These are phyloP conservation scores for Athetis lepigone DNA, from an alignment of 2,888 invertebrate genomes.

Conservation along the genomic window DNA sequence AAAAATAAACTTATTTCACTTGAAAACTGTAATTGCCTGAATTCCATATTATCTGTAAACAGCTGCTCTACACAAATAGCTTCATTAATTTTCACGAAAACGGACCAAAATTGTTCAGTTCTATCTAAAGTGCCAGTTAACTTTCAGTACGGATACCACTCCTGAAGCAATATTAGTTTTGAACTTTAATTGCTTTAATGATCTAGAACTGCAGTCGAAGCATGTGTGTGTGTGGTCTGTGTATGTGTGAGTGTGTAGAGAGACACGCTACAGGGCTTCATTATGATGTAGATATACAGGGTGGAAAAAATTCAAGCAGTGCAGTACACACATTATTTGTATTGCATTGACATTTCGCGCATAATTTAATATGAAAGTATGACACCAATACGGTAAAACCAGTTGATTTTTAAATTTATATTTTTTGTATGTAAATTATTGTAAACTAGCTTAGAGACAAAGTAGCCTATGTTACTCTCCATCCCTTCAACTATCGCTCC, in stretches of 20 bases:
- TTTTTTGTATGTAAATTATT: too few species aligned
- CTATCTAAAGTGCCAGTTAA: slow-evolving; percentile 21
- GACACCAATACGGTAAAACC: too few species aligned
- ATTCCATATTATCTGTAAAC: too few species aligned
- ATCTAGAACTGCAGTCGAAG: slow-evolving; percentile 31
- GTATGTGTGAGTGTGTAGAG: neutral
- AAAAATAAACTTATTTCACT: too few species aligned
- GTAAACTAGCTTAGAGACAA: too few species aligned
- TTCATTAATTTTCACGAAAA: slow-evolving; percentile 19
- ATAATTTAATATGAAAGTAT: too few species aligned
- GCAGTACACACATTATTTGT: too few species aligned
- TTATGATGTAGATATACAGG: neutral
- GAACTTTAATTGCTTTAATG: slow-evolving; percentile 50
- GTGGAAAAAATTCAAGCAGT: neutral
- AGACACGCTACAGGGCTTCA: neutral
- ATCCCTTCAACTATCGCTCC: too few species aligned
- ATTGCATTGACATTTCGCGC: too few species aligned
- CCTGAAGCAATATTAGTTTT: slow-evolving; percentile 47
- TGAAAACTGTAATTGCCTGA: too few species aligned
- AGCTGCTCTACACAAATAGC: neutral
- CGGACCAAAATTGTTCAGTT: neutral
- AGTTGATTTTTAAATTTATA: too few species aligned
- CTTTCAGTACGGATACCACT: slow-evolving; percentile 30
- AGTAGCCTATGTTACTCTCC: too few species aligned
- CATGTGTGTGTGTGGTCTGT: slow-evolving; percentile 2